A percentile compares a stretch with the other conserved stretches of the same genome.
Evolutionary conservation across 2,888 invertebrate species (phyloP).

Genomic region (Crematogaster levior): DNA sequence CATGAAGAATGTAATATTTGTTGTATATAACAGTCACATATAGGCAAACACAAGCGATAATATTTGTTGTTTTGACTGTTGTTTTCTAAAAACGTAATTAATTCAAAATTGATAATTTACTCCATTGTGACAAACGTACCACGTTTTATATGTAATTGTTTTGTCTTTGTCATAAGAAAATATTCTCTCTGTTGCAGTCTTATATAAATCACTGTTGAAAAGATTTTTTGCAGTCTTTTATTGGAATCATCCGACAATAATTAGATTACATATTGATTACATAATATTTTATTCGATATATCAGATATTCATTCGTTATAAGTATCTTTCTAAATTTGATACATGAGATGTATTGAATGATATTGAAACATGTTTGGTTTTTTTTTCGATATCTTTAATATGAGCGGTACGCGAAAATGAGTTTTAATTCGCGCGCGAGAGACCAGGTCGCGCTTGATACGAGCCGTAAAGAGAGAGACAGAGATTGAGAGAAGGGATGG

Average conservation of each 20-base stretch:
- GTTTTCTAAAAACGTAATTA: too few species aligned
- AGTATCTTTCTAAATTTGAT: background rate
- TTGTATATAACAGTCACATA: too few species aligned
- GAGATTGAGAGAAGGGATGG: conserved; percentile 48
- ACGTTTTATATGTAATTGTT: background rate
- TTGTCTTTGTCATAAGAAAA: background rate
- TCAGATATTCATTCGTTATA: background rate
- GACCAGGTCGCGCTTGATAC: conserved; percentile 65
- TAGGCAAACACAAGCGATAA: background rate
- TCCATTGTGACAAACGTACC: background rate
- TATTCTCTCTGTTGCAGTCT: background rate
- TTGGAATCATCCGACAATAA: too few species aligned
- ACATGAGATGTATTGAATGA: too few species aligned
- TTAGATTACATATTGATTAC: background rate
- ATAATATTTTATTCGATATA: background rate
- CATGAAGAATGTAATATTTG: too few species aligned
- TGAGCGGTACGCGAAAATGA: conserved; percentile 30
- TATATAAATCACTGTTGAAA: too few species aligned
- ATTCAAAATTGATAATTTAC: too few species aligned
- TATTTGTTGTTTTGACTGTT: too few species aligned
- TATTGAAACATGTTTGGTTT: background rate
- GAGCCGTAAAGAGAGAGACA: conserved; percentile 45
- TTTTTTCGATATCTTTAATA: background rate
- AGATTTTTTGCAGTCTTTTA: background rate
- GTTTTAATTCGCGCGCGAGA: conserved; percentile 20